Conservation (phyloP, 2,888 invertebrate genomes). For the Xylophagus ater region DNA sequence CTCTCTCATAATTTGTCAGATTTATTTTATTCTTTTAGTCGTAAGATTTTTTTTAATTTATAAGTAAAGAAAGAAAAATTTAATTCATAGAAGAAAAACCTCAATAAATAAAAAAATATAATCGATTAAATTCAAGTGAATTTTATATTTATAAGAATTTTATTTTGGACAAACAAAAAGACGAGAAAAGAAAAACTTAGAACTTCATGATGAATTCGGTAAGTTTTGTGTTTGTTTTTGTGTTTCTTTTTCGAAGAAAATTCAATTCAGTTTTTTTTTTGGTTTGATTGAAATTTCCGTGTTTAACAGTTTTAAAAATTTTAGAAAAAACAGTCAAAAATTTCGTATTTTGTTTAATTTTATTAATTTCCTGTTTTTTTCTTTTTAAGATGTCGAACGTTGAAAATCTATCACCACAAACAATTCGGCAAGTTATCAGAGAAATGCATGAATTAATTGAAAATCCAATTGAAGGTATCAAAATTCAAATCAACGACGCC, state of each 20-base stretch:
- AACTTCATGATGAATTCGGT: constrained; percentile 13
- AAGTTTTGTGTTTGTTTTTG: background rate
- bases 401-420: constrained; percentile 91
- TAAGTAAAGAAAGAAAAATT: too few species aligned
- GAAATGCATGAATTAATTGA: constrained; percentile 76
- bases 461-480: constrained; percentile 82
- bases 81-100: too few species aligned
- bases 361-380: constrained; percentile 1
- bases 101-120: too few species aligned
- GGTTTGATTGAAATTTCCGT: background rate
- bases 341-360: background rate
- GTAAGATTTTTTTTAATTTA: too few species aligned
- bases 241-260: background rate
- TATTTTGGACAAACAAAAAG: too few species aligned
- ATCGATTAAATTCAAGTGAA: too few species aligned
- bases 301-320: background rate
- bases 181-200: too few species aligned
- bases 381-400: constrained; percentile 66
- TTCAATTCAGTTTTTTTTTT: background rate
- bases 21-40: too few species aligned
- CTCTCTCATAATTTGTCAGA: too few species aligned
- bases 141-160: too few species aligned
- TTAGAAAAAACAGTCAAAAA: background rate
- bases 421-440: constrained; percentile 72
- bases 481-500: constrained; percentile 78